Evolutionary conservation across 2,113 vertebrate genomes (phyloP).

Genomic region (Eira barbara): DNA sequence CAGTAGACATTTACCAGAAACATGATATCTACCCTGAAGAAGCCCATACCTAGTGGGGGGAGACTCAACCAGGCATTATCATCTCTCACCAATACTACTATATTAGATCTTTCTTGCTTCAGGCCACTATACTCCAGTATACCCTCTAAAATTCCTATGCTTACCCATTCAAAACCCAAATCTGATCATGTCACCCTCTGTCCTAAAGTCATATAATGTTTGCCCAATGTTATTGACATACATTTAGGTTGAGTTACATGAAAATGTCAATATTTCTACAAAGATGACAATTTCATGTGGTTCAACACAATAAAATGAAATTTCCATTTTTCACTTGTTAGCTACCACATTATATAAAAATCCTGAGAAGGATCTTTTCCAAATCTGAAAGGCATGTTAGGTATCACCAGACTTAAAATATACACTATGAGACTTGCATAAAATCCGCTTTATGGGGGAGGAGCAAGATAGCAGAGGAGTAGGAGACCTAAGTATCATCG

Average conservation of each 20-base stretch:
- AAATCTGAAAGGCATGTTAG: not conserved
- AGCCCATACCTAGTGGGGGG: accelerated
- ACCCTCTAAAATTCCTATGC: not conserved
- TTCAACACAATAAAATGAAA: not conserved
- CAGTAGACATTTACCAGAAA: not conserved
- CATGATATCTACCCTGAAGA: not conserved
- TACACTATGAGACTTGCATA: not conserved
- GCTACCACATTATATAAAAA: not conserved
- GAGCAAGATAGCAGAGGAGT: too few relatives aligned
- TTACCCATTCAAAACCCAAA: not conserved
- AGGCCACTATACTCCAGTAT: not conserved
- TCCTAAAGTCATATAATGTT: not conserved
- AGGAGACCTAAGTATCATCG: too few relatives aligned
- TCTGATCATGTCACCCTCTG: not conserved
- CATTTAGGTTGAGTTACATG: not conserved
- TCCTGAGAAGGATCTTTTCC: not conserved
- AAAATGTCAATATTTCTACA: not conserved
- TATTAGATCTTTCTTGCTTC: not conserved
- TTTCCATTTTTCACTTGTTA: not conserved
- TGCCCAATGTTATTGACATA: not conserved
- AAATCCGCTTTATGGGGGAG: not conserved
- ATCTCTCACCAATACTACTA: not conserved
- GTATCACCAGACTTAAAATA: not conserved
- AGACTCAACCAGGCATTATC: not conserved
- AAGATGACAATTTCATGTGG: not conserved